These are phyloP conservation scores for Noctilio leporinus DNA, from an alignment of 2,113 vertebrate species.

Conservation along the genomic window DNA sequence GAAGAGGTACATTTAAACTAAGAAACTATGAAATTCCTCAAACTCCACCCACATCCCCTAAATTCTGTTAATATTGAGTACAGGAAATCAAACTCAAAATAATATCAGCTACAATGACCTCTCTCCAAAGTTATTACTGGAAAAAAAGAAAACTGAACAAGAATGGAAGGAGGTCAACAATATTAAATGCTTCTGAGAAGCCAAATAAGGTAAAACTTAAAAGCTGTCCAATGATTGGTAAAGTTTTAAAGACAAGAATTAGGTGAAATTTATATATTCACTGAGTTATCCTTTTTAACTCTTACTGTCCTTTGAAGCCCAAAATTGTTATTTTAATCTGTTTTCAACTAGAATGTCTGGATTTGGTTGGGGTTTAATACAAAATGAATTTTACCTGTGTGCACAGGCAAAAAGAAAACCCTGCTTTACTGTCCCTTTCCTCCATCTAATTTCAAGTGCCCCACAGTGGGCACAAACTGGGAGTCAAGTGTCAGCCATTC, in stretches of 20 bases:
- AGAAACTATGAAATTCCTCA: background rate
- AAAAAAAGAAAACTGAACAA: background rate
- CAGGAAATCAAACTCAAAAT: background rate
- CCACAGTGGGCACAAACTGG: no score
- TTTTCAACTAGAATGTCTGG: background rate
- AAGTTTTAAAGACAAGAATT: background rate
- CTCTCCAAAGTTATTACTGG: background rate
- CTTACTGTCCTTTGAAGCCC: background rate
- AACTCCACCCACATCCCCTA: background rate
- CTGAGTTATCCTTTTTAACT: background rate
- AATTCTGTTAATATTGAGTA: background rate
- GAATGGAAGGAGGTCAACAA: background rate
- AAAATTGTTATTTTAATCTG: background rate
- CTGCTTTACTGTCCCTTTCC: background rate
- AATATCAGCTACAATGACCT: background rate
- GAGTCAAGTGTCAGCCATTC: background rate
- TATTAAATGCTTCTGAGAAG: background rate
- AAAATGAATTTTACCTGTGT: background rate
- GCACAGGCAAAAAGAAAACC: background rate
- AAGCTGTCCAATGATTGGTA: background rate
- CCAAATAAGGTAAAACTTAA: background rate
- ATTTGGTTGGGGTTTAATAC: background rate
- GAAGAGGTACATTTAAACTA: background rate
- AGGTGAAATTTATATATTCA: background rate
- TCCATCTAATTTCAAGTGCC: background rate